phyloP scores from a whole-genome alignment of 2,888 invertebrate genomes.

The Congeria kusceri region DNA sequence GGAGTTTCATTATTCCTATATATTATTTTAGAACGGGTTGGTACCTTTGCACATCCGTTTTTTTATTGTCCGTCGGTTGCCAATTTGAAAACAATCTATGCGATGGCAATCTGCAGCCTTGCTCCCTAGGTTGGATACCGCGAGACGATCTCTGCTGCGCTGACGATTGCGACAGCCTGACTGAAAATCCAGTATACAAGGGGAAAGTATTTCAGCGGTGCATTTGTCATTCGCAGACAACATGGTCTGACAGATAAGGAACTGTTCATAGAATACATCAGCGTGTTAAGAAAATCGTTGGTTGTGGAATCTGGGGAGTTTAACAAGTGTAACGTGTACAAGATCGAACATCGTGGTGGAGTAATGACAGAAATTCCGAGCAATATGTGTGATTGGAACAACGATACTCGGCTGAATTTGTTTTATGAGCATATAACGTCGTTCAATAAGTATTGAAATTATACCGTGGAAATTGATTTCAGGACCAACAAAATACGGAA shows the following conservation, averaged over 20 bases:
- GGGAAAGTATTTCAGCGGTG: constrained; percentile 25
- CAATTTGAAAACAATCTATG: not conserved
- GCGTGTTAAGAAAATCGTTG: constrained; percentile 19
- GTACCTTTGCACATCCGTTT: no score
- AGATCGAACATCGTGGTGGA: constrained; percentile 7
- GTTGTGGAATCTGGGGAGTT: not conserved
- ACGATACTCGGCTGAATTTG: not conserved
- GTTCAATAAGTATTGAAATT: constrained; percentile 8
- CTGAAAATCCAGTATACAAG: not conserved
- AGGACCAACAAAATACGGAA: constrained; percentile 31
- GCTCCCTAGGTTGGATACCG: not conserved
- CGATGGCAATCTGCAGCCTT: not conserved
- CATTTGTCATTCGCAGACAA: constrained; percentile 12
- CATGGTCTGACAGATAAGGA: constrained; percentile 22
- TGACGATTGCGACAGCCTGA: no score
- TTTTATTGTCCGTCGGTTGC: no score
- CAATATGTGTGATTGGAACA: constrained; percentile 40
- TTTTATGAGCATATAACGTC: no score
- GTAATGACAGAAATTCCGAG: constrained; percentile 45
- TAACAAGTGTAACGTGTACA: constrained; percentile 15
- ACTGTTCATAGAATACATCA: constrained; percentile 27
- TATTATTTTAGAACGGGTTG: no score
- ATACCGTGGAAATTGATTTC: constrained; percentile 30
- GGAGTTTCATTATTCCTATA: no score
- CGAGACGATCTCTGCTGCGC: no score